phyloP scores from a whole-genome alignment of 2,888 invertebrate species.

The Drosophila villosipedis region DNA sequence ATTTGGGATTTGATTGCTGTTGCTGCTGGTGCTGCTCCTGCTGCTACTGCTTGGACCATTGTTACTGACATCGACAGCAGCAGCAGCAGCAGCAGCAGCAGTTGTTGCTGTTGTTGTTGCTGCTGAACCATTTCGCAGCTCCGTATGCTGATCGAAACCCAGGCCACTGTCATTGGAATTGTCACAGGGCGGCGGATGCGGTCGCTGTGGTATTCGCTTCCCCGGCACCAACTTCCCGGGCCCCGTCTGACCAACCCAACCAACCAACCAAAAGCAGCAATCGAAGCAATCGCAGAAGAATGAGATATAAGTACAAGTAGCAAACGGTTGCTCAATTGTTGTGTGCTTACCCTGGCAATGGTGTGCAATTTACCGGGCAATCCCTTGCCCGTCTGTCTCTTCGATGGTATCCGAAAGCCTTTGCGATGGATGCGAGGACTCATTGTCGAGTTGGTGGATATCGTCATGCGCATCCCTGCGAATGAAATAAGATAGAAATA shows the following conservation, averaged over 20 bases:
- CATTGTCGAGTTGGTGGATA: conserved; percentile 89
- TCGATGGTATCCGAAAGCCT: conserved; percentile 89
- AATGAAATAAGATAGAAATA: conserved; percentile 13
- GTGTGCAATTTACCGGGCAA: conserved; percentile 85
- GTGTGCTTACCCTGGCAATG: conserved; percentile 85
- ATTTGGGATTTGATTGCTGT: conserved; percentile 51
- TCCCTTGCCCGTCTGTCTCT: conserved; percentile 86
- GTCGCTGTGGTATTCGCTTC: conserved; percentile 84
- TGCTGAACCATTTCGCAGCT: conserved; percentile 84
- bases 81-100: conserved; percentile 41
- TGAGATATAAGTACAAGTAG: background rate
- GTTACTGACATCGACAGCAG: conserved; percentile 10
- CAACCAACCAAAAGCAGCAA: background rate
- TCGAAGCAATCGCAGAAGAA: background rate
- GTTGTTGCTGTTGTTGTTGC: conserved; percentile 34
- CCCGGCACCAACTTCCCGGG: conserved; percentile 84
- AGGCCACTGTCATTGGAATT: conserved; percentile 96
- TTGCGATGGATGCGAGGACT: conserved; percentile 89
- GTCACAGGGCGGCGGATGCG: conserved; percentile 89
- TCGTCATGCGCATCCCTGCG: conserved; percentile 90
- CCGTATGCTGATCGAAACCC: conserved; percentile 91
- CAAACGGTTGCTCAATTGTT: background rate
- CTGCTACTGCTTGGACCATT: conserved; percentile 38
- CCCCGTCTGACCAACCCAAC: conserved; percentile 70
- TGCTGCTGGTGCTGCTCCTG: conserved; percentile 22